Conservation (phyloP, 2,888 invertebrate species). For the Lasioglossum pauxillum region DNA sequence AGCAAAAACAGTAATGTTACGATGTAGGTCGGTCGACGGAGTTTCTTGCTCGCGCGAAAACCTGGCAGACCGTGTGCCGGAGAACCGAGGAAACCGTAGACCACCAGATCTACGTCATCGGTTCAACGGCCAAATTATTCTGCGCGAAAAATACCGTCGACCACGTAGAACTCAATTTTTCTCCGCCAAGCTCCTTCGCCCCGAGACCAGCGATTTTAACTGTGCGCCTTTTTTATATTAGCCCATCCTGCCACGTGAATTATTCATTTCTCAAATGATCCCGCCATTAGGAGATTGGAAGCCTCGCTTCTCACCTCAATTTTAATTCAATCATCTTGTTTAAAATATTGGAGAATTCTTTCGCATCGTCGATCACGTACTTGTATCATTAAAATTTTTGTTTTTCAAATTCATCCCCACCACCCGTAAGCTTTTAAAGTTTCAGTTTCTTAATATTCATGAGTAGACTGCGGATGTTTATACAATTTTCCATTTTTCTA, state of each 20-base stretch:
- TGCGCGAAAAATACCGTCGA: background rate
- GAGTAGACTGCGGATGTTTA: too few species aligned
- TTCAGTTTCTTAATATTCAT: too few species aligned
- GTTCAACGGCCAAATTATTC: conserved; percentile 1
- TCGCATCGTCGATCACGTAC: too few species aligned
- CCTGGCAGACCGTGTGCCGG: background rate
- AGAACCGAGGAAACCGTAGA: background rate
- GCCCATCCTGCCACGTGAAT: background rate
- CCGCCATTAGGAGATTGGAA: background rate
- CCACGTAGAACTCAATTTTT: background rate
- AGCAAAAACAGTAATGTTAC: conserved; percentile 49
- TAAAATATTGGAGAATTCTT: too few species aligned
- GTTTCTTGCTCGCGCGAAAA: conserved; percentile 51
- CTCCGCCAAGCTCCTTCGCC: background rate
- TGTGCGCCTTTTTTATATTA: background rate
- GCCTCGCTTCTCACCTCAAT: background rate
- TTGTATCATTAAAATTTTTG: too few species aligned
- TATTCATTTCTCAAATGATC: background rate
- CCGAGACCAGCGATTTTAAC: background rate
- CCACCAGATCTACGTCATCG: conserved; percentile 1
- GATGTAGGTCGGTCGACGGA: conserved; percentile 39
- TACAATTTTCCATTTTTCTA: too few species aligned
- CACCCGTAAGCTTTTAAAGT: background rate
- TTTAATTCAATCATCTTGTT: background rate
- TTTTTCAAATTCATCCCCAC: too few species aligned